These are phyloP conservation scores for Phanerotoma sp. DNA, from an alignment of 2,888 invertebrate species.

Conservation along the genomic window DNA sequence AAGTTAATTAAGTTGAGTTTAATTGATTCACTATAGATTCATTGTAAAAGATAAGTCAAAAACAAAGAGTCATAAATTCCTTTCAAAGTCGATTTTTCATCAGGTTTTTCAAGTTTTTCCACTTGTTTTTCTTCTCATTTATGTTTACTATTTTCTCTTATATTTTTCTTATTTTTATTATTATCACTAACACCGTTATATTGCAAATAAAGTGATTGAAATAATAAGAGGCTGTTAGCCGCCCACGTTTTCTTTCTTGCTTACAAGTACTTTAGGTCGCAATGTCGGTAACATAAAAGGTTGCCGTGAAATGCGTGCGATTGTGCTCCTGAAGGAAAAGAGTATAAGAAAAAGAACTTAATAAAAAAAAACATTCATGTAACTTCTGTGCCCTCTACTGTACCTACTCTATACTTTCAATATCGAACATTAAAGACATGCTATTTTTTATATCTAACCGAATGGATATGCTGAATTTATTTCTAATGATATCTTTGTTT, in stretches of 20 bases:
- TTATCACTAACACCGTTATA: constrained; percentile 36
- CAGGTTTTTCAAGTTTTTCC: no score
- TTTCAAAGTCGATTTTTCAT: no score
- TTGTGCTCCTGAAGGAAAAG: constrained; percentile 38
- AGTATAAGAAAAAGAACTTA: constrained; percentile 22
- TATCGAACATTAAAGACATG: constrained; percentile 24
- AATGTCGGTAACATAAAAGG: constrained; percentile 48
- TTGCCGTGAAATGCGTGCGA: constrained; percentile 46
- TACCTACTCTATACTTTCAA: constrained; percentile 18
- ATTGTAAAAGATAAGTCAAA: no score
- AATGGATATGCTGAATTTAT: constrained; percentile 26
- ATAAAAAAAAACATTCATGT: constrained; percentile 15
- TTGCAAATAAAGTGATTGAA: constrained; percentile 37
- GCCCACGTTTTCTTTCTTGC: constrained; percentile 28
- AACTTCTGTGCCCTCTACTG: constrained; percentile 11
- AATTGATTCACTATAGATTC: no score
- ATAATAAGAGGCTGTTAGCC: constrained; percentile 33
- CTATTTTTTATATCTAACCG: constrained; percentile 22
- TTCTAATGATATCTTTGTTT: constrained; percentile 23
- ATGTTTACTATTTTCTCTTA: no score
- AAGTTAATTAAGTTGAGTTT: no score
- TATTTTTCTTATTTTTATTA: no score
- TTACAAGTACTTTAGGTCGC: constrained; percentile 28
- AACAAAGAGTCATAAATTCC: no score
- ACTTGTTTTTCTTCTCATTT: no score